Evolutionary conservation across 2,888 invertebrate genomes (phyloP).

Genomic region (Kuschelorhynchus macadamiae): DNA sequence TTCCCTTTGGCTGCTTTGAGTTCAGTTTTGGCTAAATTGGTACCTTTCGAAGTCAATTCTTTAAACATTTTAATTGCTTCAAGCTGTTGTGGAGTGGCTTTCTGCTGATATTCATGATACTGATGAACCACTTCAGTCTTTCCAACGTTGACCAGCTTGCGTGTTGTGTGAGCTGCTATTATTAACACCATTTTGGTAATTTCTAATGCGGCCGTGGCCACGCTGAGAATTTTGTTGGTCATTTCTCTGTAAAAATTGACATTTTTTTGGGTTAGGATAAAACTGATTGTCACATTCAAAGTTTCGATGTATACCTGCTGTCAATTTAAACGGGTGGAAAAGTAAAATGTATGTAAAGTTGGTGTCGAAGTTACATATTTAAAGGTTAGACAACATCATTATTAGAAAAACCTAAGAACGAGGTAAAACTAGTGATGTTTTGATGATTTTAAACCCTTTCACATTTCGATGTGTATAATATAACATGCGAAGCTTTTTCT

Average conservation of each 20-base stretch:
- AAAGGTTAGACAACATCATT: too few relatives aligned
- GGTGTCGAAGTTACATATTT: too few relatives aligned
- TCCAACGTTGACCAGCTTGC: slow-evolving; percentile 52
- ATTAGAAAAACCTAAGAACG: too few relatives aligned
- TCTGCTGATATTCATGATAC: slow-evolving; percentile 52
- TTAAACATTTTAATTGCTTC: slow-evolving; percentile 43
- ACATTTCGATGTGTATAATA: too few relatives aligned
- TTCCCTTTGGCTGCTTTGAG: slow-evolving; percentile 19
- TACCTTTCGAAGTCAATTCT: slow-evolving; percentile 25
- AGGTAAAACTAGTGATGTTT: too few relatives aligned
- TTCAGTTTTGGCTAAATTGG: slow-evolving; percentile 9
- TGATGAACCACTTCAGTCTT: slow-evolving; percentile 54
- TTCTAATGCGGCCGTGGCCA: slow-evolving; percentile 53
- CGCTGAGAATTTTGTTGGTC: slow-evolving; percentile 49
- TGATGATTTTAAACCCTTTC: too few relatives aligned
- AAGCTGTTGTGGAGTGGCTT: slow-evolving; percentile 42
- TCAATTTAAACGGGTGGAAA: too few relatives aligned
- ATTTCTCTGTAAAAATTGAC: background rate
- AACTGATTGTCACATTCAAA: too few relatives aligned
- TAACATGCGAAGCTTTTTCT: too few relatives aligned
- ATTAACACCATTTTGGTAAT: slow-evolving; percentile 55
- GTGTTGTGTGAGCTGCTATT: slow-evolving; percentile 55
- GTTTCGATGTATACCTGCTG: too few relatives aligned
- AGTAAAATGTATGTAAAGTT: too few relatives aligned
- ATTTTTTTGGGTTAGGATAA: background rate